Base-by-base conservation (phyloP, 1,140 invertebrate species). In the Drosophila teissieri region DNA sequence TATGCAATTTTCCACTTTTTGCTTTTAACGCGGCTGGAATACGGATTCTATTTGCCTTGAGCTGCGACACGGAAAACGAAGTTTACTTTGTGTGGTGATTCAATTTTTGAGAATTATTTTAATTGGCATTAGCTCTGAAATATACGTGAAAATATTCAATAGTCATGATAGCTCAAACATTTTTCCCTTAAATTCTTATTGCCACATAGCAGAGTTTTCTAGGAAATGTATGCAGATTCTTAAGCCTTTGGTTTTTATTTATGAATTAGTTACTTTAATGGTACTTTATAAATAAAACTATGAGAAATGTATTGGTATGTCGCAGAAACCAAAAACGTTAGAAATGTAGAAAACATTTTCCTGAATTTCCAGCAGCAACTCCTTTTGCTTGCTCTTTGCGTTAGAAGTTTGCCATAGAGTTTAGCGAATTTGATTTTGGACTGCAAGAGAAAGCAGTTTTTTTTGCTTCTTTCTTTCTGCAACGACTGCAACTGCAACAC, bases 371-470 rank as follows among this genome's bases (percentile, higher is more conserved):
- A 34, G 6, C 46, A 51, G n/a, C 40, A 54, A 54, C 37, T 72
- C 58, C 39, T 60, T 69, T 58, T 22, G 15, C 42, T 72, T 61
- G 48, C 60, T 67, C 40, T 58, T 53, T 73, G 76, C 61, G 46
- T 65, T 76, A 81, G 73, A 74, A 77, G 67, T 67, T 88, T 86
- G 70, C 83, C 69, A 88, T 68, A 79, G 80, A 73, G 79, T 82
- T 81, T 80, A 52, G 75, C 64, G 62, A 74, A 62, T 83, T 83
- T 73, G 72, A 88, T 88, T 88, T 88, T 88, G 84, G 83, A 44
- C 76, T 62, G 86, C 79, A 89, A 83, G 83, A 88, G 83, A 88
- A 88, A 88, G 83, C 83, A 88, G 83, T 88, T 88, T 88, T 83
- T 77, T 83, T 75, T 52, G 51, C 40, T 48, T 73, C 44, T 73